These are phyloP conservation scores for Otocyon megalotis DNA, from an alignment of 2,113 vertebrate species.

Conservation along the genomic window DNA sequence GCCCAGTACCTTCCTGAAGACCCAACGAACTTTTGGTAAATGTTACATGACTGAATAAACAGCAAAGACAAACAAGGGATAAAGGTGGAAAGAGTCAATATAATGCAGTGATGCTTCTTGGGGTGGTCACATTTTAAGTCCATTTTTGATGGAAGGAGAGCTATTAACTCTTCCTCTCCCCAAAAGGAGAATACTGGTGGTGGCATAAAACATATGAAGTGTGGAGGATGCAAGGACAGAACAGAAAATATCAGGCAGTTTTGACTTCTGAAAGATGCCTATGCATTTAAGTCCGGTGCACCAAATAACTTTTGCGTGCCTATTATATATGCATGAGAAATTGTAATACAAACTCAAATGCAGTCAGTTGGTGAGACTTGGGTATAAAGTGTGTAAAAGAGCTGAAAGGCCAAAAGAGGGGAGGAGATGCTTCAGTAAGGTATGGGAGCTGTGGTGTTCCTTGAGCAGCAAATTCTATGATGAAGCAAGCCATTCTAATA, in stretches of 20 bases:
- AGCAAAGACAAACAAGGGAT: background rate
- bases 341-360: background rate
- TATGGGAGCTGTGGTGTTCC: background rate
- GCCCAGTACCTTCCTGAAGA: background rate
- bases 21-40: background rate
- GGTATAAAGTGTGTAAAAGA: background rate
- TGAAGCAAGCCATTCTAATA: background rate
- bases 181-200: background rate
- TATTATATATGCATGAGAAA: background rate
- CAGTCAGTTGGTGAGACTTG: background rate
- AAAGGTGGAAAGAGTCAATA: background rate
- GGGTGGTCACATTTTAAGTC: background rate
- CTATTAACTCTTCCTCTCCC: accelerated
- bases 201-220: background rate
- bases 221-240: background rate
- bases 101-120: background rate
- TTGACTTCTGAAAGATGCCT: background rate
- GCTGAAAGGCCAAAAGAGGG: background rate
- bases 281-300: background rate
- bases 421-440: background rate
- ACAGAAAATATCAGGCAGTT: background rate
- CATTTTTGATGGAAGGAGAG: background rate
- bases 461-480: background rate
- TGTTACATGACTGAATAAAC: background rate
- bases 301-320: background rate